A percentile compares a stretch with the other conserved stretches of the same genome.
Conservation (phyloP, 2,888 invertebrate species). For the Dasypogon diadema region DNA sequence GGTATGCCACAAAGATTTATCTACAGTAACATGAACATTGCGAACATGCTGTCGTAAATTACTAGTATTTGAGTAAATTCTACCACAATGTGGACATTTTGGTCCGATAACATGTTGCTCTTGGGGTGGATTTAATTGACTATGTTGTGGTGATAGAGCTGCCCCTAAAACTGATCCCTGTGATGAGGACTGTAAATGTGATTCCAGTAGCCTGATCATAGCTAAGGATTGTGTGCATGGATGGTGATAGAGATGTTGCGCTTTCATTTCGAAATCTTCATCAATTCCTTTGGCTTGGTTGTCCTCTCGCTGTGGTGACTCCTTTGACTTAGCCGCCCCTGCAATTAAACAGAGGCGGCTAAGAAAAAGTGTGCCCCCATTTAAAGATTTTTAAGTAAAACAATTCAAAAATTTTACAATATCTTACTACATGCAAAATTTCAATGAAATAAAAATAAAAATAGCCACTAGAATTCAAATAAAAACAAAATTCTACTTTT, state of each 20-base stretch:
- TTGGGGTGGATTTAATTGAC: conserved; percentile 20
- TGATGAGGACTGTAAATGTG: conserved; percentile 17
- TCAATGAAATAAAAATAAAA: background rate
- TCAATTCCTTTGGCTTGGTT: background rate
- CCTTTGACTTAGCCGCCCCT: conserved; percentile 75
- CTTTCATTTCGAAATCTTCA: background rate
- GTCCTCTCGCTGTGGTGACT: conserved; percentile 69
- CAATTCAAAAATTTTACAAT: conserved; percentile 14
- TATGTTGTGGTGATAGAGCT: background rate
- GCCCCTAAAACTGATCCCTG: conserved; percentile 12
- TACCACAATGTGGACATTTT: conserved; percentile 78
- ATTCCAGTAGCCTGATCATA: conserved; percentile 21
- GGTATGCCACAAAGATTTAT: conserved; percentile 78
- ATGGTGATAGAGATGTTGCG: conserved; percentile 41
- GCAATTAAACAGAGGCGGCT: conserved; percentile 75
- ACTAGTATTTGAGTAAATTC: conserved; percentile 79
- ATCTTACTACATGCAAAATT: conserved; percentile 13
- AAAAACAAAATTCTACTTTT: background rate
- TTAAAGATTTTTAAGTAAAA: conserved; percentile 40
- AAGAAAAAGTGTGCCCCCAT: conserved; percentile 56
- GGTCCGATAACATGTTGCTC: background rate
- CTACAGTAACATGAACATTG: conserved; percentile 80
- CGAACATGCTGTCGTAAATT: conserved; percentile 82
- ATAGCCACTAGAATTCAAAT: background rate
- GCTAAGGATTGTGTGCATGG: conserved; percentile 29